A percentile compares a stretch with the other conserved stretches of the same genome.
phyloP scores from a whole-genome alignment of 2,113 vertebrate species.

The Microcebus griseorufus region DNA sequence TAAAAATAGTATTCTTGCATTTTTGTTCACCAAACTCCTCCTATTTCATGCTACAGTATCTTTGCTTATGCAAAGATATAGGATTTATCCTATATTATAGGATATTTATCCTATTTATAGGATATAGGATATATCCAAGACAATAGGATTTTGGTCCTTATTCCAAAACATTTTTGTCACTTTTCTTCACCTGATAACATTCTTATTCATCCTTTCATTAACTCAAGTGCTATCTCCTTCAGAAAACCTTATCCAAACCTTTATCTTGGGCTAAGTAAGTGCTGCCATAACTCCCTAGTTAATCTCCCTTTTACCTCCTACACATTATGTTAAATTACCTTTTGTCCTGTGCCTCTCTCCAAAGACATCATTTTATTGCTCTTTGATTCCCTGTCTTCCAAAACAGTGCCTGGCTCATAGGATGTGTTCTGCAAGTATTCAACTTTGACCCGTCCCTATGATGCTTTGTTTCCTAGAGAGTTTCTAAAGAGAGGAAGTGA shows the following conservation, averaged over 20 bases:
- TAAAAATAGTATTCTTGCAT: background rate
- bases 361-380: background rate
- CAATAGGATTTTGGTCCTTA: background rate
- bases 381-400: background rate
- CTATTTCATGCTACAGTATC: background rate
- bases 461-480: background rate
- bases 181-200: background rate
- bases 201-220: conserved; percentile 9
- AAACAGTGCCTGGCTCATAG: background rate
- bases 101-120: too few species aligned
- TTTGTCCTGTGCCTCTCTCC: background rate
- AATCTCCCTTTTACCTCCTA: background rate
- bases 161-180: background rate
- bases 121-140: too few species aligned
- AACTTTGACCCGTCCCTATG: background rate
- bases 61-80: background rate
- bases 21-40: background rate
- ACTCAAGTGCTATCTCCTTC: background rate
- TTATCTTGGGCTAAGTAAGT: background rate
- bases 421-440: background rate
- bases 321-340: background rate
- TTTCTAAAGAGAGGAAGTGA: background rate
- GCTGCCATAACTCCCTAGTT: background rate
- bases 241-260: background rate
- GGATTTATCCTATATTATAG: too few species aligned